Evolutionary conservation across 2,888 invertebrate species (phyloP).

Genomic region (Torymus texanus): DNA sequence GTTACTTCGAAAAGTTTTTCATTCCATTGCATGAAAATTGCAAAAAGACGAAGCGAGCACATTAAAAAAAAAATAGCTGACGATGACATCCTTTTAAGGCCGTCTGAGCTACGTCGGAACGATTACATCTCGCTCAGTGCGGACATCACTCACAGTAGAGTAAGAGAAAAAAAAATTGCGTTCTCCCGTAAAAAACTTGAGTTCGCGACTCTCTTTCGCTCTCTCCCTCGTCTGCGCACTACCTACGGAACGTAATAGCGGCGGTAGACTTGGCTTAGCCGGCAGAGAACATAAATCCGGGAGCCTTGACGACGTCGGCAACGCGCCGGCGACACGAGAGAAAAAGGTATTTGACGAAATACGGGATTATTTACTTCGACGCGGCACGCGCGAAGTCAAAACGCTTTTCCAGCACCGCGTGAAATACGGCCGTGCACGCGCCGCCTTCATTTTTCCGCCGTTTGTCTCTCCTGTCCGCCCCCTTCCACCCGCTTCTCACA

Average conservation of each 20-base stretch:
- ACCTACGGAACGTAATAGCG: not conserved
- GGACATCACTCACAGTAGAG: too few species aligned
- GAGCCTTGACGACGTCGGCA: not conserved
- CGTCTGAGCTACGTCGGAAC: too few species aligned
- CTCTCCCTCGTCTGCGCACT: not conserved
- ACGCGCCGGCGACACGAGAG: not conserved
- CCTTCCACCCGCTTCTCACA: not conserved
- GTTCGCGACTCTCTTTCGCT: not conserved
- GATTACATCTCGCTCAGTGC: too few species aligned
- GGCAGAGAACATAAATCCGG: conserved; percentile 20
- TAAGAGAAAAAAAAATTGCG: too few species aligned
- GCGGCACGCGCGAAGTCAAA: conserved; percentile 56
- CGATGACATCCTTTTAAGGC: too few species aligned
- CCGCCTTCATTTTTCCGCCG: conserved; percentile 62
- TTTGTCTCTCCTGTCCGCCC: conserved; percentile 56
- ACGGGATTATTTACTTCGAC: conserved; percentile 51
- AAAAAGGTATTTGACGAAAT: conserved; percentile 50
- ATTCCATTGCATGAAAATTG: too few species aligned
- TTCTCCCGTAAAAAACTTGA: too few species aligned
- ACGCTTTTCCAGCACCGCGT: conserved; percentile 55
- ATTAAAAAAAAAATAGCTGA: too few species aligned
- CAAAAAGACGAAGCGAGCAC: too few species aligned
- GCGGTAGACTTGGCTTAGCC: not conserved
- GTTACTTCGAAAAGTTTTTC: too few species aligned
- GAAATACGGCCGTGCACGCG: conserved; percentile 58